Conservation (phyloP, 2,888 invertebrate genomes). For the Troilus luridus region DNA sequence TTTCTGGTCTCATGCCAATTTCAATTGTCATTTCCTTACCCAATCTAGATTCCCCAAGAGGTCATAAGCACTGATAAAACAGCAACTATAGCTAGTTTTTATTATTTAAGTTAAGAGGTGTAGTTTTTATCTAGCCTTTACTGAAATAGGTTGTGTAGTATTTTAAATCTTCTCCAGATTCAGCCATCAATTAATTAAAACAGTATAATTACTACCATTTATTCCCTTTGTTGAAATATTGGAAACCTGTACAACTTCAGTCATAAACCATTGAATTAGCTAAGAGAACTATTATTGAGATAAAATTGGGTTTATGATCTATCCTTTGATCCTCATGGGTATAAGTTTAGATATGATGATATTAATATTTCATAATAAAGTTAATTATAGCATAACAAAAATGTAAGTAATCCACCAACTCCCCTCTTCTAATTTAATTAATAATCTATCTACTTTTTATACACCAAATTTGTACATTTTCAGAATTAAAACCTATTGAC, state of each 20-base stretch:
- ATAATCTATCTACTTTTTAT: neutral
- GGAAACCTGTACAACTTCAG: neutral
- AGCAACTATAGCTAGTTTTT: neutral
- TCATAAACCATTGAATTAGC: neutral
- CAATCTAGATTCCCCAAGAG: no score
- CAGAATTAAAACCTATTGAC: neutral
- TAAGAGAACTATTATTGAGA: no score
- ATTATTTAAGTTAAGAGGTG: neutral
- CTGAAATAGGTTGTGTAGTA: neutral
- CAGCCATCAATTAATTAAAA: neutral
- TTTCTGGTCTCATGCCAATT: no score
- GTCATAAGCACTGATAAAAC: no score
- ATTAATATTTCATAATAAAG: no score
- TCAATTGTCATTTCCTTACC: no score
- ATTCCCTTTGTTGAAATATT: neutral
- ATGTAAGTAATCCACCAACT: no score
- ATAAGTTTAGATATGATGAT: no score
- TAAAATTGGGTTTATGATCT: no score
- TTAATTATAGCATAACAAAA: no score
- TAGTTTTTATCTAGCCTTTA: neutral
- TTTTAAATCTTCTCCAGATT: neutral
- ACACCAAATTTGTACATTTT: neutral
- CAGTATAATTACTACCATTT: neutral
- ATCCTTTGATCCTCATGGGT: no score
- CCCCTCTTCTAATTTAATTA: neutral